phyloP scores from a whole-genome alignment of 1,140 invertebrate genomes.

The Brachionus koreanus region DNA sequence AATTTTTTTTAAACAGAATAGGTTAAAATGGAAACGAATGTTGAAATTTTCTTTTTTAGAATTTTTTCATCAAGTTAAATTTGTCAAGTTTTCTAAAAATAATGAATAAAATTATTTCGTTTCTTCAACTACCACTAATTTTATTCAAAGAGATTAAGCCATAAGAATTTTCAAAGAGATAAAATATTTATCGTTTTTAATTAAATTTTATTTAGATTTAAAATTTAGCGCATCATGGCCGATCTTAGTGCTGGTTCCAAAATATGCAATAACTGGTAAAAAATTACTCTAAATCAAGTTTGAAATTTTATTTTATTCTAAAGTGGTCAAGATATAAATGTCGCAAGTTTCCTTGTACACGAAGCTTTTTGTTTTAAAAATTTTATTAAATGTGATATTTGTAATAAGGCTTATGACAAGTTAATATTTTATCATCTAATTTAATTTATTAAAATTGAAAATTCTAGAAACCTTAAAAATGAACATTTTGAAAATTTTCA shows the following conservation, averaged over 20 bases:
- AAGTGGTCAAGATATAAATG: not conserved
- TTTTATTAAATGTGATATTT: not conserved
- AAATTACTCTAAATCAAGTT: not conserved
- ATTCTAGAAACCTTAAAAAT: not conserved
- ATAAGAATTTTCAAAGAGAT: too few relatives aligned
- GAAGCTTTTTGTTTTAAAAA: conserved; percentile 30
- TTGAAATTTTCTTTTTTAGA: not conserved
- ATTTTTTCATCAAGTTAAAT: conserved; percentile 28
- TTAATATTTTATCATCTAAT: not conserved
- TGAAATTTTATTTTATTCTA: not conserved
- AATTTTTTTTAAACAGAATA: too few relatives aligned
- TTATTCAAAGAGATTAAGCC: not conserved
- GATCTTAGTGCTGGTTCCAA: not conserved
- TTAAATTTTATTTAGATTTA: not conserved
- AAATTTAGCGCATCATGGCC: not conserved
- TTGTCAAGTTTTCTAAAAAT: not conserved
- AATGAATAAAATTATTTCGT: conserved; percentile 14
- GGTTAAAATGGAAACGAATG: not conserved
- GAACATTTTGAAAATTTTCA: conserved; percentile 6
- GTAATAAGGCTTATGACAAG: conserved; percentile 12
- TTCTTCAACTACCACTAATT: conserved; percentile 13
- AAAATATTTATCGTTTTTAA: not conserved
- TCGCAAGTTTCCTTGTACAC: conserved; percentile 1
- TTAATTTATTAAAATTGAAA: not conserved
- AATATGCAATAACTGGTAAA: not conserved